These are phyloP conservation scores for Pangasius larnaudii DNA, from an alignment of 2,797 vertebrate species.

Conservation along the genomic window DNA sequence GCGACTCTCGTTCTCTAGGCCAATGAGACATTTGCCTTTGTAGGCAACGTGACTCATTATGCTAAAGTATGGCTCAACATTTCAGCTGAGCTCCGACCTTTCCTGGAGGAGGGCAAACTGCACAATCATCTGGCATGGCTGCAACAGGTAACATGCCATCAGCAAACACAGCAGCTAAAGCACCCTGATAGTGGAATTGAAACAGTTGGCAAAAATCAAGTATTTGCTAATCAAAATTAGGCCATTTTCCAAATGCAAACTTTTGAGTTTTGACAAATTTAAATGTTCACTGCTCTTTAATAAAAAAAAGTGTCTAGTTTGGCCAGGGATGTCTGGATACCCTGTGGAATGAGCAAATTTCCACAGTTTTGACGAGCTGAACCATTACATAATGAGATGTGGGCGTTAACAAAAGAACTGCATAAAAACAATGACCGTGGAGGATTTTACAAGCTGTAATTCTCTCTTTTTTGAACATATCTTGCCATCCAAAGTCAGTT, in stretches of 20 bases:
- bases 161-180: neutral
- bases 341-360: neutral
- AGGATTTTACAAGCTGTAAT: constrained; percentile 2
- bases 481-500: neutral
- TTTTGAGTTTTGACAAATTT: neutral
- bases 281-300: neutral
- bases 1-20: constrained; percentile 73
- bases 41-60: constrained; percentile 93
- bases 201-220: neutral
- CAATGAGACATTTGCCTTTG: constrained; percentile 94
- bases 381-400: neutral
- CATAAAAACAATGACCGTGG: neutral
- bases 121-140: constrained; percentile 86
- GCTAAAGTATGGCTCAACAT: constrained; percentile 92
- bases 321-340: neutral
- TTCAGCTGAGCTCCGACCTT: constrained; percentile 86
- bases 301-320: neutral
- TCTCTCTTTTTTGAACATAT: constrained; percentile 1
- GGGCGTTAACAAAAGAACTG: neutral
- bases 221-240: neutral
- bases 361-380: neutral
- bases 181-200: neutral
- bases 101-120: constrained; percentile 86
- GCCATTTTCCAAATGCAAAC: neutral
- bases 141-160: constrained; percentile 79